Base-by-base conservation (phyloP, 2,797 vertebrate species). In the Calcarius lapponicus region DNA sequence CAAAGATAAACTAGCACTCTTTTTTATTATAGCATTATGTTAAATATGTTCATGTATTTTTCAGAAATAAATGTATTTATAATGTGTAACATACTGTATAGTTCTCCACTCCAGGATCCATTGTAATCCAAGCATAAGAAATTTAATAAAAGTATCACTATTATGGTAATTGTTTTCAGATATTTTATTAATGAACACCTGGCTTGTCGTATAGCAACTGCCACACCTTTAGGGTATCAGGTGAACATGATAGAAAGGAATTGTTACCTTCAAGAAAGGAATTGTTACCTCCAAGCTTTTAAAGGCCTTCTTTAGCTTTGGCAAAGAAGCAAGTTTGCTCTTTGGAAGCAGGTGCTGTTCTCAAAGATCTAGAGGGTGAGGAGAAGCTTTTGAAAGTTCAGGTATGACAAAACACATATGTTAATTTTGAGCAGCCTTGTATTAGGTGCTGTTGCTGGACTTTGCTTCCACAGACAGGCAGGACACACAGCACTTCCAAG, bases 61-160 rank as follows among this genome's bases (percentile, higher is more conserved):
- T 85, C 82, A 91, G n/a, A 95, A 92, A 86, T 60, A 88, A 94
- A 86, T 73, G 42, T 95, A 97, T 96, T 97, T 97, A 96, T 96
- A 83, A 93, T 21, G 17, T 96, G 91, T 86, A 96, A 93, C 54
- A 96, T 96, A 95, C 42, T 92, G 88, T 97, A 94, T 91, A 95
- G 79, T 74, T 90, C 42, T 80, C 28, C 11, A 69, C 38, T 86
- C 42, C 32, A 64, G 34, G 56, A 64, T 67, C 13, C 53, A 79
- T 32, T 94, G 83, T 95, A 91, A 81, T 76, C 80, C 73, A 87
- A 34, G 42, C 17, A 31, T 86, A 89, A 90, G 45, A 90, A 85
- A 43, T 47, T 72, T 81, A 95, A 93, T 96, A 95, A 95, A 97
- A 65, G 32, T 58, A 91, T 88, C 47, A 50, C 21, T 50, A n/a